These are phyloP conservation scores for Bradysia coprophila DNA, from an alignment of 1,140 invertebrate species.

Conservation along the genomic window DNA sequence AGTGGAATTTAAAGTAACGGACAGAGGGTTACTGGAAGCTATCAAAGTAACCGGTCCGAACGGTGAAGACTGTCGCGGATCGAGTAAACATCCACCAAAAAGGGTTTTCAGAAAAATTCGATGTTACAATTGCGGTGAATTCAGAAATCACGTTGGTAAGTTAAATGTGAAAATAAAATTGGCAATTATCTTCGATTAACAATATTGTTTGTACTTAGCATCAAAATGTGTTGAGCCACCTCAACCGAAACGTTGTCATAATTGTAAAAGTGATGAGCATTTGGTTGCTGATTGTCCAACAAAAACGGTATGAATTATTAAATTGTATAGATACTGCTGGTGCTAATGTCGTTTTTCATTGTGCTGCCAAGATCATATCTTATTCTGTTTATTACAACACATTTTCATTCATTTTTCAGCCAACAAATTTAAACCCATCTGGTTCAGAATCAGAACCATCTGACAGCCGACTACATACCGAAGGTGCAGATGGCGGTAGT, in stretches of 20 bases:
- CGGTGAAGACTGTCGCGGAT: conserved; percentile 58
- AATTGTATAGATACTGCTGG: too few relatives aligned
- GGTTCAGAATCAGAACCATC: too few relatives aligned
- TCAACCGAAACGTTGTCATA: conserved; percentile 74
- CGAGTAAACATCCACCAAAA: conserved; percentile 39
- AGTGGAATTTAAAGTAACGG: conserved; percentile 65
- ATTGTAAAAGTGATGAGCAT: conserved; percentile 70
- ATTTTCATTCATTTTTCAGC: too few relatives aligned
- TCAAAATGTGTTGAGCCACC: conserved; percentile 70
- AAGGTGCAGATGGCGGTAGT: too few relatives aligned
- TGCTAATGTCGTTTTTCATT: too few relatives aligned
- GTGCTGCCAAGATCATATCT: too few relatives aligned
- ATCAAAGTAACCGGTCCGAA: conserved; percentile 59
- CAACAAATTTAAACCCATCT: too few relatives aligned
- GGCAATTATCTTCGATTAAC: too few relatives aligned
- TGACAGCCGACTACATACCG: too few relatives aligned
- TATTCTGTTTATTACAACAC: too few relatives aligned
- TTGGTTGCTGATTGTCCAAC: conserved; percentile 70
- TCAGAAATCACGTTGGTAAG: conserved; percentile 83
- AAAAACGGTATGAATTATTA: conserved; percentile 13
- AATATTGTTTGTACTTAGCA: too few relatives aligned
- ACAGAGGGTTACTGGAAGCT: conserved; percentile 70
- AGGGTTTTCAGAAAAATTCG: conserved; percentile 47
- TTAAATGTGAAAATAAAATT: too few relatives aligned
- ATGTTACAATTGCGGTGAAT: conserved; percentile 83